Conservation (phyloP, 2,797 vertebrate species). For the Protonibea diacanthus region DNA sequence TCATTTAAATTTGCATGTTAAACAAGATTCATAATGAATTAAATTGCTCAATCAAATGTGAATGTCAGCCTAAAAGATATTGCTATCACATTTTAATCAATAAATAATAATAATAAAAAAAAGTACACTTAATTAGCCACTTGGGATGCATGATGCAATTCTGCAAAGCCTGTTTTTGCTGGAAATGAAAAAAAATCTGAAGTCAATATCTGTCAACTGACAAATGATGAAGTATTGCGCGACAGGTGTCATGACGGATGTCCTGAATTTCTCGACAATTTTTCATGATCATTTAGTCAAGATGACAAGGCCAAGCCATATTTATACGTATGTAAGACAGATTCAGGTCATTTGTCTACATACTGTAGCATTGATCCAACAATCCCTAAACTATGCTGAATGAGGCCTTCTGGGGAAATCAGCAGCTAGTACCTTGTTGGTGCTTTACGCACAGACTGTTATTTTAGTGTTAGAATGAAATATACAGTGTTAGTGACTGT, state of each 20-base stretch:
- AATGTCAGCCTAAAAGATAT: constrained; percentile 34
- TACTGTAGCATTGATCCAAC: constrained; percentile 7
- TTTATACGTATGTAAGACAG: not conserved
- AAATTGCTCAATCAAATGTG: constrained; percentile 39
- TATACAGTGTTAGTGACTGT: not conserved
- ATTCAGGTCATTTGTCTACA: constrained; percentile 23
- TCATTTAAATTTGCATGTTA: constrained; percentile 38
- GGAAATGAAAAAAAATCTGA: not conserved
- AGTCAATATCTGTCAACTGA: constrained; percentile 33
- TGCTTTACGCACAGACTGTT: not conserved
- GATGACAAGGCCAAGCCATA: not conserved
- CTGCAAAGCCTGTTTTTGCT: constrained; percentile 2
- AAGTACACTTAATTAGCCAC: constrained; percentile 18
- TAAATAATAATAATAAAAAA: constrained; percentile 1
- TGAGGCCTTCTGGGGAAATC: constrained; percentile 2
- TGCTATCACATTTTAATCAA: constrained; percentile 24
- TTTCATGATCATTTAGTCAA: constrained; percentile 7
- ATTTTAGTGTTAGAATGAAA: constrained; percentile 25
- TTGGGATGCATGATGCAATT: constrained; percentile 12
- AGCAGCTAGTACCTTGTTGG: not conserved
- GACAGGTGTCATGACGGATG: constrained; percentile 16
- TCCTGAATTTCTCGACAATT: constrained; percentile 19
- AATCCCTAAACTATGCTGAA: not conserved
- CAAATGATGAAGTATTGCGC: constrained; percentile 12
- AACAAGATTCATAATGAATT: constrained; percentile 34